A percentile compares a stretch with the other conserved stretches of the same genome.
phyloP scores from a whole-genome alignment of 2,113 vertebrate species.

The Alligator sinensis region DNA sequence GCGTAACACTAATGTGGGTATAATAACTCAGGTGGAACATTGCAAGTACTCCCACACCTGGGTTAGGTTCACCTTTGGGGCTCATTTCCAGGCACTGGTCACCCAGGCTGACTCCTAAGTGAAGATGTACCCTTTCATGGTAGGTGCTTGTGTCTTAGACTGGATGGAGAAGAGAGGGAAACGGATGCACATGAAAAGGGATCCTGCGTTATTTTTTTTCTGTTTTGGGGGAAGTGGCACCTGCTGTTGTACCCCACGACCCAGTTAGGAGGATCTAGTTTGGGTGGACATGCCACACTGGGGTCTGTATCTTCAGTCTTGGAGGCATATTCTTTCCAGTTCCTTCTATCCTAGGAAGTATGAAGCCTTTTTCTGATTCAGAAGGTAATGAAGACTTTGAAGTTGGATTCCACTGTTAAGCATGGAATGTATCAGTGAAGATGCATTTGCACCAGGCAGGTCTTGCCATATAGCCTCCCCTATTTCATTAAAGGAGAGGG shows the following conservation, averaged over 20 bases:
- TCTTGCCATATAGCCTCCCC: no score
- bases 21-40: background rate
- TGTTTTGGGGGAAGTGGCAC: background rate
- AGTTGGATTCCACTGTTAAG: no score
- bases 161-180: background rate
- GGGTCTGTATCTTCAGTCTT: background rate
- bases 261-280: background rate
- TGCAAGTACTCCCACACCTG: background rate
- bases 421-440: background rate
- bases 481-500: background rate
- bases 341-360: background rate
- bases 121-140: background rate
- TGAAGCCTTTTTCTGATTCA: background rate
- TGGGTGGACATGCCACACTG: background rate
- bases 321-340: background rate
- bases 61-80: background rate
- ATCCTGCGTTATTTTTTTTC: background rate
- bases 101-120: background rate
- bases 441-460: background rate
- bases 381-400: background rate
- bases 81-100: background rate
- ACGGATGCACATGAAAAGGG: background rate
- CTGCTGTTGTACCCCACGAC: background rate
- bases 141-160: background rate
- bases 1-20: background rate